phyloP scores from a whole-genome alignment of 2,113 vertebrate species.

The Alosa alosa region DNA sequence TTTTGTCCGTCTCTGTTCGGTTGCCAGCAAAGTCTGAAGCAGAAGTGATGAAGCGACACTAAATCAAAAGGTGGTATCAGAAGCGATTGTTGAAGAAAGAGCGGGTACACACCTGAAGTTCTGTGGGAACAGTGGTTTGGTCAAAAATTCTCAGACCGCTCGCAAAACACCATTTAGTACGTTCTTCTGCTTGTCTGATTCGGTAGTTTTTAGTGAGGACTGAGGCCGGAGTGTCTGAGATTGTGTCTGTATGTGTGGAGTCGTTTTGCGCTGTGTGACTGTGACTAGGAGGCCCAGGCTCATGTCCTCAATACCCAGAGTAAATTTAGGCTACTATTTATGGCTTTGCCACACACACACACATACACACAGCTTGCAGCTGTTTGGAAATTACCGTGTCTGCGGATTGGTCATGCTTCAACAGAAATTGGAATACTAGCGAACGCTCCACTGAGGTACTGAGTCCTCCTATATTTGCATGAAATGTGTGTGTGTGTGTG shows the following conservation, averaged over 20 bases:
- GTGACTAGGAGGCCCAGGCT: constrained; percentile 14
- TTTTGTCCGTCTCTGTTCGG: background rate
- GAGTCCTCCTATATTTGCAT: background rate
- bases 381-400: background rate
- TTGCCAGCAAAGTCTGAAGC: background rate
- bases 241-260: background rate
- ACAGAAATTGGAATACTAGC: constrained; percentile 11
- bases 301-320: constrained; percentile 23
- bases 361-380: background rate
- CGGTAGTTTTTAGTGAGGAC: background rate
- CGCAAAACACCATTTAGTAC: background rate
- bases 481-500: background rate
- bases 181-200: background rate
- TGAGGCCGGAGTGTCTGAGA: background rate
- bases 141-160: background rate
- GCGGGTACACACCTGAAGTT: background rate
- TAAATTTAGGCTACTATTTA: constrained; percentile 50
- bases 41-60: no score
- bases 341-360: constrained; percentile 25
- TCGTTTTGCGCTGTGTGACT: background rate
- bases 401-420: constrained; percentile 11
- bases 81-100: background rate
- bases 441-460: constrained; percentile 2
- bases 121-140: background rate
- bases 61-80: background rate